phyloP scores from a whole-genome alignment of 2,888 invertebrate species.

The Dilophus febrilis region DNA sequence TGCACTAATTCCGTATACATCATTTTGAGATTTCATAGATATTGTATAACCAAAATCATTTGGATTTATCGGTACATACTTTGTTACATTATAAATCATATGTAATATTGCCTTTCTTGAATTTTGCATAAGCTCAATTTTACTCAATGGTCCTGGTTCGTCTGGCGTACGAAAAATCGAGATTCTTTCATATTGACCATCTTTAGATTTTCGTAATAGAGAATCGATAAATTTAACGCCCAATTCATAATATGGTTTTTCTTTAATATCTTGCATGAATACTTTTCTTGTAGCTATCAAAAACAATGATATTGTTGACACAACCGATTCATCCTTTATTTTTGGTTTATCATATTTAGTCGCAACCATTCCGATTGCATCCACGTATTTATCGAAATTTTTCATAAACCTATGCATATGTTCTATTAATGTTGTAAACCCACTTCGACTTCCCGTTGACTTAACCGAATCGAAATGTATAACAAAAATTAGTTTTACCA shows the following conservation, averaged over 20 bases:
- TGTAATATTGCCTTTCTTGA: no score
- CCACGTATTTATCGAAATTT: slow-evolving; percentile 2
- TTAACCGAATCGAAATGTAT: slow-evolving; percentile 14
- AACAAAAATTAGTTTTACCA: slow-evolving; percentile 16
- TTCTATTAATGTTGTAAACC: background rate
- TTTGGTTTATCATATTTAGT: slow-evolving; percentile 4
- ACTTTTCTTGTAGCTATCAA: no score
- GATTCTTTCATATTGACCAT: background rate
- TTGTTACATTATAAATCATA: no score
- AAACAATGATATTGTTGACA: background rate
- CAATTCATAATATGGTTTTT: slow-evolving; percentile 2
- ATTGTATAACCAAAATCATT: no score
- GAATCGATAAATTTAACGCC: background rate
- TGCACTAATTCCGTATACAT: no score
- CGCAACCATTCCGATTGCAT: slow-evolving; percentile 7
- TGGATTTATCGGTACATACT: no score
- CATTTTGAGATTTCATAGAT: no score
- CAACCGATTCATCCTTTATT: background rate
- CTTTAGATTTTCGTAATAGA: background rate
- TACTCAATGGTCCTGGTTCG: no score
- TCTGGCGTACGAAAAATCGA: slow-evolving; percentile 2
- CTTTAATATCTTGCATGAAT: background rate
- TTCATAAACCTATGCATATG: slow-evolving; percentile 5
- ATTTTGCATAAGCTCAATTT: no score
- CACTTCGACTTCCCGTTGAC: background rate